Evolutionary conservation across 2,888 invertebrate genomes (phyloP).

Genomic region (Caenorhabditis becei): DNA sequence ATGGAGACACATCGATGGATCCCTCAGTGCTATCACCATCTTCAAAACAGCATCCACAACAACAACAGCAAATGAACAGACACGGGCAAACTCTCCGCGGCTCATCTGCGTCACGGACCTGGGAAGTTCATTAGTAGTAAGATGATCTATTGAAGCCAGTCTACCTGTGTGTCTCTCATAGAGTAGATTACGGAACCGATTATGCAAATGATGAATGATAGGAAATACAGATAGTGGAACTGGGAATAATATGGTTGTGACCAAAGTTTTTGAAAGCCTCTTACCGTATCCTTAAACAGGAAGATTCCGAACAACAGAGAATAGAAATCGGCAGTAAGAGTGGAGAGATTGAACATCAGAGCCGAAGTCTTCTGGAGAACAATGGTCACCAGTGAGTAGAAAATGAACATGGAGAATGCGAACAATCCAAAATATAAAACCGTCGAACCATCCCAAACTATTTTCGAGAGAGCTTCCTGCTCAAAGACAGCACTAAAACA

Average conservation of each 20-base stretch:
- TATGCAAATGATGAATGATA: slow-evolving; percentile 89
- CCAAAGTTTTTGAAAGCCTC: too few species aligned
- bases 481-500: slow-evolving; percentile 85
- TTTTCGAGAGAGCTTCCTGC: slow-evolving; percentile 86
- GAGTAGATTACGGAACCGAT: slow-evolving; percentile 84
- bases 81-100: slow-evolving; percentile 73
- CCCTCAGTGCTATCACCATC: slow-evolving; percentile 67
- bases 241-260: slow-evolving; percentile 83
- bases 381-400: slow-evolving; percentile 87
- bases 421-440: slow-evolving; percentile 83
- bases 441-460: slow-evolving; percentile 85
- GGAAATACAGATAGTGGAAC: slow-evolving; percentile 90
- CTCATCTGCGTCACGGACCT: slow-evolving; percentile 72
- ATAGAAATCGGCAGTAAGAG: slow-evolving; percentile 91
- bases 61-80: slow-evolving; percentile 73
- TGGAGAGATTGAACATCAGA: slow-evolving; percentile 89
- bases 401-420: slow-evolving; percentile 86
- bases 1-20: slow-evolving; percentile 61
- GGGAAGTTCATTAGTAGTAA: slow-evolving; percentile 7
- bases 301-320: slow-evolving; percentile 89
- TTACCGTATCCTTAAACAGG: slow-evolving; percentile 89
- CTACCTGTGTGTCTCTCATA: slow-evolving; percentile 70
- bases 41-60: slow-evolving; percentile 72
- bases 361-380: slow-evolving; percentile 87
- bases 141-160: not conserved